Base-by-base conservation (phyloP, 2,888 invertebrate genomes). In the Drosophila bunnanda region DNA sequence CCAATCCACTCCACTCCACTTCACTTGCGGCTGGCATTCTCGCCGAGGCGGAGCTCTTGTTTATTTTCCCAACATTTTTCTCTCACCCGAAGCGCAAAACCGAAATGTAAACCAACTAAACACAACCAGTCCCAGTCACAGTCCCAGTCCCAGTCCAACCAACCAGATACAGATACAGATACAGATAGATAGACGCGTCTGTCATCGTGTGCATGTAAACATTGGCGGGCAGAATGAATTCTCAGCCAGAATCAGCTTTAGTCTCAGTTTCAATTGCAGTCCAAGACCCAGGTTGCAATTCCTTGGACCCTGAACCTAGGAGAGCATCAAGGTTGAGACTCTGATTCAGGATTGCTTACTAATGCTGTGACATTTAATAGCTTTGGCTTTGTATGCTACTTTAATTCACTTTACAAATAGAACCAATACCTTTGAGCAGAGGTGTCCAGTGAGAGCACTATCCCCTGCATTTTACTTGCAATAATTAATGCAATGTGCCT, bases 41-140 rank as follows among this genome's bases (percentile, higher is more conserved):
- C 48, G 61, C 43, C 66, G 41, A 52, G 50, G 50, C 25, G 50
- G 50, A 52, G 20, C 58, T 71, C 76, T 80, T 88, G 84, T 86
- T 90, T 90, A 79, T 77, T 81, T 88, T 83, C 75, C 79, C 76
- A 87, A 78, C 82, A 84, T 79, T 89, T 79, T 83, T 77, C 88
- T 89, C 88, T 85, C 88, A 90, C 85, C 85, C 79, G 74, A 69
- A 77, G 72, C 76, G 77, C 75, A 77, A 87, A 84, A 77, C 76
- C 84, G 61, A 82, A 83, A 86, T 82, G 83, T 86, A 88, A 86
- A 88, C 68, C 74, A 74, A 77, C 69, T 74, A 70, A 75, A 59
- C 61, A 59, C 65, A 73, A 66, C 62, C 66, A 53, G 57, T 58
- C 71, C 32, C 54, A 54, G 48, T 30, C 48, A 2, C 10, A 48